Evolutionary conservation across 2,113 vertebrate species (phyloP), one percentile per base, ranked within the genome.

Genomic region (Ifrita kowaldi): DNA sequence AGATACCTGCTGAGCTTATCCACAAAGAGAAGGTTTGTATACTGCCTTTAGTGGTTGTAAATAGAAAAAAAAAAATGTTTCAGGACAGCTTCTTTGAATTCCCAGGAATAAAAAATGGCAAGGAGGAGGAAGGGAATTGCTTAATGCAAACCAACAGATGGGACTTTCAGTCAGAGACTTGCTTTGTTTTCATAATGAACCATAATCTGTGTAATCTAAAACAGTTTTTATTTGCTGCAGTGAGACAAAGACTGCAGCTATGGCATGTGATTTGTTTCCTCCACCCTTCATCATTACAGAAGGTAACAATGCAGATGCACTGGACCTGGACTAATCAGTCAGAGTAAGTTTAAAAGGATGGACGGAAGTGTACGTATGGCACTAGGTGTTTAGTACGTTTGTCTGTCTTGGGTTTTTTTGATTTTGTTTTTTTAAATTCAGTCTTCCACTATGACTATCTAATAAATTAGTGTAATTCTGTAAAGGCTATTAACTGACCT

Each of bases 161-260:
- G 71, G 57, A 93, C 73, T 88, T 93, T 82, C 82, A 88, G 78
- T 95, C 63, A 94, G 63, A 94, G 68, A 39, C 79, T 84, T 69
- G 75, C 85, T 97, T 83, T 93, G 85, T 95, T 95, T 97, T 84
- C 90, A 63, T 96, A 93, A 93, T 84, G 88, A 95, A 86, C 79
- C 41, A 74, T 91, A 70, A 96, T 92, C 92, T 81, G 59, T n/a
- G 76, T 77, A 88, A 90, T 91, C 82, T 87, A 73, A 96, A 95
- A 17, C 46, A 83, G 55, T 93, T 96, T 93, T 93, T 77, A 88
- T 88, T 93, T 87, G 84, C 71, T 96, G 89, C 91, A 91, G 77
- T 21, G 28, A 94, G 56, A 64, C 63, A 64, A 81, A 91, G 56
- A 76, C 39, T 37, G 28, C 15, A 90, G 87, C 70, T 76, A 67